These are phyloP conservation scores for Octodonta nipae DNA, from an alignment of 2,888 invertebrate species.

Conservation along the genomic window DNA sequence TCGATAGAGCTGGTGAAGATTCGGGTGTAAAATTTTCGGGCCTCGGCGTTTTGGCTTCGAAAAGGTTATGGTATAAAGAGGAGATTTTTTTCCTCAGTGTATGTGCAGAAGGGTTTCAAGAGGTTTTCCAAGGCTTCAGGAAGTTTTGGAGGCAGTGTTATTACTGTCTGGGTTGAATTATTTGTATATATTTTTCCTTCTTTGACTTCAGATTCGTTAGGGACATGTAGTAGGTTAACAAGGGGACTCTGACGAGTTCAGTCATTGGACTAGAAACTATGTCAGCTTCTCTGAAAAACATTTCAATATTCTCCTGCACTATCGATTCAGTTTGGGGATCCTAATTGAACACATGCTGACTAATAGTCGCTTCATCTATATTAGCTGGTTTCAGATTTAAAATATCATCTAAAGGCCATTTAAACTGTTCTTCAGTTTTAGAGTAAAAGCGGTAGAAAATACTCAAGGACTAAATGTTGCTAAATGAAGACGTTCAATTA, in stretches of 20 bases:
- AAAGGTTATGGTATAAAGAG: constrained; percentile 28
- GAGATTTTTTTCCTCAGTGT: constrained; percentile 34
- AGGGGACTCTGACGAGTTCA: constrained; percentile 11
- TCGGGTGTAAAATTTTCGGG: constrained; percentile 10
- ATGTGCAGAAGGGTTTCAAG: constrained; percentile 49
- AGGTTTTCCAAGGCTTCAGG: constrained; percentile 49
- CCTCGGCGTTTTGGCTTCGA: constrained; percentile 21
- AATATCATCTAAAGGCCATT: constrained; percentile 59
- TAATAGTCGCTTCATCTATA: constrained; percentile 49
- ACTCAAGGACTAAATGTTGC: constrained; percentile 46
- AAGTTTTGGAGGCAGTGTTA: constrained; percentile 49
- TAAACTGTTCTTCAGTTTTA: constrained; percentile 39
- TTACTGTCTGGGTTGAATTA: constrained; percentile 51
- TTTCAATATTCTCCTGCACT: constrained; percentile 55
- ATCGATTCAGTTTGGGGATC: constrained; percentile 51
- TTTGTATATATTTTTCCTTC: too few relatives aligned
- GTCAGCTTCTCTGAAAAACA: constrained; percentile 32
- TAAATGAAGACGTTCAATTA: constrained; percentile 51
- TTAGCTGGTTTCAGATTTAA: constrained; percentile 53
- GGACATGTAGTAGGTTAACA: too few relatives aligned
- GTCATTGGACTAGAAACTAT: constrained; percentile 34
- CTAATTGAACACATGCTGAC: constrained; percentile 46
- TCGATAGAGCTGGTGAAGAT: constrained; percentile 23
- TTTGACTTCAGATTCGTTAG: too few relatives aligned
- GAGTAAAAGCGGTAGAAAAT: constrained; percentile 30